Percentiles rank a stretch among this genome's conserved stretches.
phyloP scores from a whole-genome alignment of 2,797 vertebrate species.

The Jordanella pulchra region DNA sequence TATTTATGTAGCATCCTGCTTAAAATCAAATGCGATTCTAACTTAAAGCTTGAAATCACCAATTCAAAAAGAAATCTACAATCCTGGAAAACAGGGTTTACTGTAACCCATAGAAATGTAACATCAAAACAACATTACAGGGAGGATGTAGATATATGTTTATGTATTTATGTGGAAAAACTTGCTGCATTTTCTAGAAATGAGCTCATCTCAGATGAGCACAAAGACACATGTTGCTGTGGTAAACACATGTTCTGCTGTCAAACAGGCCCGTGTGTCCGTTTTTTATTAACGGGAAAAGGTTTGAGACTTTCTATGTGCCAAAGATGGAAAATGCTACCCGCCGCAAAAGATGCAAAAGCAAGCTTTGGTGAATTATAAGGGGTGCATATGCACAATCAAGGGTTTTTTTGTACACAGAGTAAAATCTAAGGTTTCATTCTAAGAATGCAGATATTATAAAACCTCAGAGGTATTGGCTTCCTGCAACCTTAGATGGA shows the following conservation, averaged over 20 bases:
- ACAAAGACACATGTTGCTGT: neutral
- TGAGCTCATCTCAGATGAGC: slow-evolving; percentile 14
- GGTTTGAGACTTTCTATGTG: neutral
- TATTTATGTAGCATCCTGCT: neutral
- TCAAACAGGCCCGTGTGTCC: slow-evolving; percentile 1
- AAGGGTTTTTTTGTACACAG: neutral
- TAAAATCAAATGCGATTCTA: neutral
- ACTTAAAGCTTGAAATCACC: neutral
- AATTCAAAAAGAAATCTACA: neutral
- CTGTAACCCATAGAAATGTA: neutral
- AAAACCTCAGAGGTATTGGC: neutral
- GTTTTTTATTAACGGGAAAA: neutral
- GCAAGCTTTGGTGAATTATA: neutral
- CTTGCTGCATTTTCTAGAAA: neutral
- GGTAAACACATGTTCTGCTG: slow-evolving; percentile 14
- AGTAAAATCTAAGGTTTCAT: neutral
- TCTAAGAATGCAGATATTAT: neutral
- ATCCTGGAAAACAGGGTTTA: neutral
- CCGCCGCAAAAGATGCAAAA: neutral
- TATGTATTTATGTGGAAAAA: slow-evolving; percentile 1
- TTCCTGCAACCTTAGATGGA: neutral
- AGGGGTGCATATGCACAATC: neutral
- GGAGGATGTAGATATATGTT: neutral
- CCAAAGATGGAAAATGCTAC: neutral
- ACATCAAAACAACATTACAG: neutral